Evolutionary conservation across 2,113 vertebrate species (phyloP).

Genomic region (Cynocephalus volans): DNA sequence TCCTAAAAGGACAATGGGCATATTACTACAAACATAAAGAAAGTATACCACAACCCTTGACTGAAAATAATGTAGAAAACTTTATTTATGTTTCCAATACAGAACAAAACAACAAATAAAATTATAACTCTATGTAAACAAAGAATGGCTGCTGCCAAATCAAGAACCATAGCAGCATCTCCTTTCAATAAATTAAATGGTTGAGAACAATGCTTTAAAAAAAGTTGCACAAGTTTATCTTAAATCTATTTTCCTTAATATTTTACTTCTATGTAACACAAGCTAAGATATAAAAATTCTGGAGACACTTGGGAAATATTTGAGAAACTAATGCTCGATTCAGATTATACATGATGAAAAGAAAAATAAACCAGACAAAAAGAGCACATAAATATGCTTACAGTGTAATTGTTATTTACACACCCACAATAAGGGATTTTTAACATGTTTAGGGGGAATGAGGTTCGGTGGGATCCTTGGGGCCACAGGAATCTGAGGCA

Average conservation of each 20-base stretch:
- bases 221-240: conserved; percentile 75
- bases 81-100: conserved; percentile 87
- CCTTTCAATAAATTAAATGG: conserved; percentile 86
- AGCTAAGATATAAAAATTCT: conserved; percentile 66
- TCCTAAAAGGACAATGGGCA: background rate
- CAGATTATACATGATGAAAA: conserved; percentile 81
- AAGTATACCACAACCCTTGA: conserved; percentile 35
- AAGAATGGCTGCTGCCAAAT: conserved; percentile 74
- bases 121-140: conserved; percentile 84
- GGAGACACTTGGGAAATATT: conserved; percentile 69
- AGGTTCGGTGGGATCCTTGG: conserved; percentile 59
- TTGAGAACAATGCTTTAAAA: conserved; percentile 66
- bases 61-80: conserved; percentile 86
- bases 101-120: conserved; percentile 83
- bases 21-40: conserved; percentile 61
- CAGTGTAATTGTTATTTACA: conserved; percentile 72
- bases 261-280: conserved; percentile 74
- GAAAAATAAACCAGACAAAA: conserved; percentile 64
- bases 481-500: conserved; percentile 66
- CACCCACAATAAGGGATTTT: conserved; percentile 75
- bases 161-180: conserved; percentile 69
- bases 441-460: conserved; percentile 65
- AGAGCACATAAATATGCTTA: conserved; percentile 63
- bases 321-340: conserved; percentile 70
- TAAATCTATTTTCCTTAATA: conserved; percentile 77